Percentiles rank a stretch among this genome's conserved stretches.
Evolutionary conservation across 2,113 vertebrate genomes (phyloP).

Genomic region (Pelodiscus sinensis): DNA sequence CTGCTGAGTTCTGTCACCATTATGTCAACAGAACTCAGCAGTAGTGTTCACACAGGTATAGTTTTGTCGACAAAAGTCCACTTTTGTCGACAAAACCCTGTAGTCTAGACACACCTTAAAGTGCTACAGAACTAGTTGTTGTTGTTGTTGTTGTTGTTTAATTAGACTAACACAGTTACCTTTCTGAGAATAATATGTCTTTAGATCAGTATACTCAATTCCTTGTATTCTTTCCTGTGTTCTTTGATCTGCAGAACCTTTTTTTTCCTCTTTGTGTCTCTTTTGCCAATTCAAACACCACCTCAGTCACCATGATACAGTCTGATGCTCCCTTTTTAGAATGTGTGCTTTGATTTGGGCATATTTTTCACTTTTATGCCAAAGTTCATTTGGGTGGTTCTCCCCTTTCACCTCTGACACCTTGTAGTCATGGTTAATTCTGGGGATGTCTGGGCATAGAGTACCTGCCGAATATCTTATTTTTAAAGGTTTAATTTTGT

Average conservation of each 20-base stretch:
- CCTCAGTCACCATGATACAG: neutral
- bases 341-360: neutral
- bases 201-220: neutral
- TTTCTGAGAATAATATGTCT: neutral
- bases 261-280: neutral
- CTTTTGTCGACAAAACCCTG: no score
- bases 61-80: no score
- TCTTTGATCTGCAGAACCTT: neutral
- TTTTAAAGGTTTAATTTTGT: neutral
- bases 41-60: no score
- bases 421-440: neutral
- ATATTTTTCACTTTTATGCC: neutral
- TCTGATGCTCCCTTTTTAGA: neutral
- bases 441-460: neutral
- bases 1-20: no score
- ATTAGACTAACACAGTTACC: no score
- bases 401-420: neutral
- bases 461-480: neutral
- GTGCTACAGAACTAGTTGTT: no score
- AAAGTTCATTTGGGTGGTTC: neutral
- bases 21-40: no score
- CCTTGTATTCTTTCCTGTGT: neutral
- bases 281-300: neutral
- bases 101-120: no score
- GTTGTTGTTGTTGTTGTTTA: no score